phyloP scores from a whole-genome alignment of 2,888 invertebrate species.

The Diaperis boleti region DNA sequence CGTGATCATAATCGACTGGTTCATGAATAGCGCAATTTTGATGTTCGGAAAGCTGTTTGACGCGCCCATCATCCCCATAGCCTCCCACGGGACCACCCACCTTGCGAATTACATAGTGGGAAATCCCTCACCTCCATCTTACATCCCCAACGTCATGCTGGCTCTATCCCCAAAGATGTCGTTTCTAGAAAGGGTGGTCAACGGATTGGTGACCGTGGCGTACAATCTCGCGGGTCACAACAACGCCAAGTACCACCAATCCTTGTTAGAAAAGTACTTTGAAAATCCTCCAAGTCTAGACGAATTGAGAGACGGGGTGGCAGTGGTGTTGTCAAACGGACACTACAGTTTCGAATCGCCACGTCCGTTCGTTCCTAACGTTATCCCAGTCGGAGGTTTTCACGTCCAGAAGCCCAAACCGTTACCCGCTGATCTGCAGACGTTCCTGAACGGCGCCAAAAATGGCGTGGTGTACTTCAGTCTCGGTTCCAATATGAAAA shows the following conservation, averaged over 20 bases:
- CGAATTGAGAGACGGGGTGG: conserved; percentile 48
- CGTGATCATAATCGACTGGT: conserved; percentile 56
- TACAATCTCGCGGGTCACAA: conserved; percentile 33
- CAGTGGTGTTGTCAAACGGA: conserved; percentile 54
- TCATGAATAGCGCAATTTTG: conserved; percentile 57
- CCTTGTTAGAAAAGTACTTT: conserved; percentile 50
- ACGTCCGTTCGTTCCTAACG: conserved; percentile 55
- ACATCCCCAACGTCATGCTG: conserved; percentile 56
- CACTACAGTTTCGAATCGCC: conserved; percentile 55
- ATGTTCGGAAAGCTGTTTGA: conserved; percentile 56
- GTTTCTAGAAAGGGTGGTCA: conserved; percentile 30
- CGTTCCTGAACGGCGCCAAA: conserved; percentile 49
- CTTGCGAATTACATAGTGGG: conserved; percentile 47
- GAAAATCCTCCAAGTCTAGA: conserved; percentile 52
- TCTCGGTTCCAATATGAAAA: conserved; percentile 47
- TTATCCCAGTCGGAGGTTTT: conserved; percentile 58
- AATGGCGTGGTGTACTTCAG: conserved; percentile 56
- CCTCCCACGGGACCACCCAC: conserved; percentile 46
- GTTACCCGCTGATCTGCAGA: conserved; percentile 43
- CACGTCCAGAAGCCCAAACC: conserved; percentile 49
- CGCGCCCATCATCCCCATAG: conserved; percentile 55
- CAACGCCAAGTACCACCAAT: conserved; percentile 40
- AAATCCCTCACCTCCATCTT: conserved; percentile 59
- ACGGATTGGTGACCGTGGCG: conserved; percentile 17
- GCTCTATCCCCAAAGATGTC: conserved; percentile 56